These are phyloP conservation scores for Lipotes vexillifer DNA, from an alignment of 2,113 vertebrate genomes.

Conservation along the genomic window DNA sequence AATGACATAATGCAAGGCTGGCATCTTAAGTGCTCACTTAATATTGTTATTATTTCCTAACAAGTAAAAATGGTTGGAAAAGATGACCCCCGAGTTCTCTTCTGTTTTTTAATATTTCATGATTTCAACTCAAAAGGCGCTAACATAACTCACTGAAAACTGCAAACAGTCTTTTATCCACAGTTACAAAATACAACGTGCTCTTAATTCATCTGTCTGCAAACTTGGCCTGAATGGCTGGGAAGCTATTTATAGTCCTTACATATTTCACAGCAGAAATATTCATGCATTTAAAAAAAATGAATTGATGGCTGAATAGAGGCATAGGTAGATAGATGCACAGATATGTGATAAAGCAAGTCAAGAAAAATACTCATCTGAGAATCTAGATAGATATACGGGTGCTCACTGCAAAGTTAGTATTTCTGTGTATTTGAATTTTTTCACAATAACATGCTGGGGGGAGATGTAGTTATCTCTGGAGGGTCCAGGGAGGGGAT, in stretches of 20 bases:
- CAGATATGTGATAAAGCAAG: not conserved
- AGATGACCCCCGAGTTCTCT: not conserved
- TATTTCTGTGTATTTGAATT: not conserved
- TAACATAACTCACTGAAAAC: not conserved
- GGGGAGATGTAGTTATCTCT: not conserved
- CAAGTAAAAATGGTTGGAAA: not conserved
- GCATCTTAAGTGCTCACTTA: not conserved
- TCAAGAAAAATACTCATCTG: too few relatives aligned
- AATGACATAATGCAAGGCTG: not conserved
- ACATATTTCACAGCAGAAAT: slow-evolving; percentile 34
- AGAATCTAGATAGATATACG: not conserved
- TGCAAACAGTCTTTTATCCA: not conserved
- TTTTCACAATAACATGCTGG: not conserved
- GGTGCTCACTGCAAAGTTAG: not conserved
- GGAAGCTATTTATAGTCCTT: not conserved
- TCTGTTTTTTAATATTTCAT: slow-evolving; percentile 21
- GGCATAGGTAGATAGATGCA: not conserved
- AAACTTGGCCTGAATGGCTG: slow-evolving; percentile 16
- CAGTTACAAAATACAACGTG: not conserved
- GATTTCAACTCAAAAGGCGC: not conserved
- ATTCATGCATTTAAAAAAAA: not conserved
- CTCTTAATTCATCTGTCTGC: not conserved
- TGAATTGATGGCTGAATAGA: not conserved
- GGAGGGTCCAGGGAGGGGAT: not conserved
- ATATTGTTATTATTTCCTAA: not conserved